Conservation (phyloP, 1,140 invertebrate genomes). For the Drosophila parvula region DNA sequence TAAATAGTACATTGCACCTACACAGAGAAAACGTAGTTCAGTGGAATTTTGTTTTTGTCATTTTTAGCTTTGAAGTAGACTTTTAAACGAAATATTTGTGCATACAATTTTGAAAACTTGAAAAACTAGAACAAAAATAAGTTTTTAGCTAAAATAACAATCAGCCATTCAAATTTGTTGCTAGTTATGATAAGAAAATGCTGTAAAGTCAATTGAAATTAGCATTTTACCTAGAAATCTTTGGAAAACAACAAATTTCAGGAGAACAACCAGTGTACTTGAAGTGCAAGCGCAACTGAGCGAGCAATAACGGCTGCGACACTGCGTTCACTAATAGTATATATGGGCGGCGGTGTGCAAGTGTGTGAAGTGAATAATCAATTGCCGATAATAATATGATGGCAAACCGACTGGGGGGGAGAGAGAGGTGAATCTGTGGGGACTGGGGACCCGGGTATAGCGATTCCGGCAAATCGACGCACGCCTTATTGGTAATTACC, state of each 20-base stretch:
- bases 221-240: constrained; percentile 13
- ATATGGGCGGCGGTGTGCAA: constrained; percentile 7
- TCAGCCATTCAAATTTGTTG: too few species aligned
- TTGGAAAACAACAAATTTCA: background rate
- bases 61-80: too few species aligned
- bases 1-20: too few species aligned
- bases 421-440: background rate
- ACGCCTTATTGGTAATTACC: constrained; percentile 70
- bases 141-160: too few species aligned
- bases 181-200: too few species aligned
- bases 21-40: too few species aligned
- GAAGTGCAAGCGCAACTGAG: constrained; percentile 19
- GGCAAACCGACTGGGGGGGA: constrained; percentile 25
- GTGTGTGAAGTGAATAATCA: constrained; percentile 72
- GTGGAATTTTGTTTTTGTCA: too few species aligned
- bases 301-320: constrained; percentile 31
- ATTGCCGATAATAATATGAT: constrained; percentile 56
- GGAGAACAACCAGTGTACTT: constrained; percentile 23
- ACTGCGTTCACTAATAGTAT: constrained; percentile 10
- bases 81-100: too few species aligned
- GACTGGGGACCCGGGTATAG: constrained; percentile 3
- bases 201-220: too few species aligned
- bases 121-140: too few species aligned
- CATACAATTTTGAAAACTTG: too few species aligned
- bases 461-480: constrained; percentile 36